These are phyloP conservation scores for Recurvirostra avosetta DNA, from an alignment of 2,113 vertebrate genomes.

Conservation along the genomic window DNA sequence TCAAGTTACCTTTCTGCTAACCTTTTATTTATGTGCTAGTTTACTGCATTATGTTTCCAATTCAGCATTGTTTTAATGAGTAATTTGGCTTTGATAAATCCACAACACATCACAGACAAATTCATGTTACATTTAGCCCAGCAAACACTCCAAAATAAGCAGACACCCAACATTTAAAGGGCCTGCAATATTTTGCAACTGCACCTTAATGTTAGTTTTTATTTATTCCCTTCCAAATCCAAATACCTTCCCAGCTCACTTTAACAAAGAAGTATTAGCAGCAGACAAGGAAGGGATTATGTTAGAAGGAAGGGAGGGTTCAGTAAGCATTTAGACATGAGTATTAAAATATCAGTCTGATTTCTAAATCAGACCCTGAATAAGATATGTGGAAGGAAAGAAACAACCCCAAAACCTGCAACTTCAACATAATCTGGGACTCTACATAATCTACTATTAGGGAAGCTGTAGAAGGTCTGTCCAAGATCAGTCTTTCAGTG, in stretches of 20 bases:
- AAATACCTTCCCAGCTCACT: neutral
- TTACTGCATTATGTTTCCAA: slow-evolving; percentile 43
- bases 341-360: neutral
- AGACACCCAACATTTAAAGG: neutral
- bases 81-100: slow-evolving; percentile 34
- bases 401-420: neutral
- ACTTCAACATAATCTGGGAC: neutral
- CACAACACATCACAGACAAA: neutral
- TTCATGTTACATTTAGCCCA: neutral
- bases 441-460: neutral
- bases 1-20: slow-evolving; percentile 62
- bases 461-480: neutral
- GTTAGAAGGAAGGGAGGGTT: neutral
- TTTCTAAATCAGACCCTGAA: neutral
- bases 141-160: slow-evolving; percentile 15
- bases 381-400: neutral
- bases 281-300: slow-evolving; percentile 26
- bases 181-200: neutral
- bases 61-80: slow-evolving; percentile 57
- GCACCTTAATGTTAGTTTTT: neutral
- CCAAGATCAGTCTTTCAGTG: neutral
- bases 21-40: slow-evolving; percentile 4
- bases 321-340: neutral
- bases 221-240: slow-evolving; percentile 24
- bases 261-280: neutral